Base-by-base conservation (phyloP, 1,140 invertebrate genomes). In the Acromyrmex charruanus region DNA sequence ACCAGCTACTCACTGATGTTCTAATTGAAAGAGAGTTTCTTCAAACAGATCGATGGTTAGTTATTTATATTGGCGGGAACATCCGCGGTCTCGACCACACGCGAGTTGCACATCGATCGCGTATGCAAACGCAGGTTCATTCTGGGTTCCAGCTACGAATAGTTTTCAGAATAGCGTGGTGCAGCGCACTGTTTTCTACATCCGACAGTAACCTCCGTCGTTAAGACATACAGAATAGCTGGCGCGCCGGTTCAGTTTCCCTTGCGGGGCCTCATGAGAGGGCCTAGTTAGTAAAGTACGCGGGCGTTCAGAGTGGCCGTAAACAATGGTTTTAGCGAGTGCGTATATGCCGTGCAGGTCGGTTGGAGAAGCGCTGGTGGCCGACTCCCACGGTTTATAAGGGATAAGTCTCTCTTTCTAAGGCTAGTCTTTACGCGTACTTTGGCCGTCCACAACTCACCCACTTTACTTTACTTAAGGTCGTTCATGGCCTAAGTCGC, bases 291-390 rank as follows among this genome's bases (percentile, higher is more conserved):
- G 93, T 88, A 89, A 94, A 92, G 91, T 92, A 91, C 88, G 89
- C 87, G 90, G 85, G 55, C 84, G 86, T 92, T 94, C 90, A 93
- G 91, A 85, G 86, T 71, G 58, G 89, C 86, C 94, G 93, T 94
- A 94, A 94, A 94, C 93, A 94, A 94, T 93, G 92, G 93, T 93
- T 91, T 94, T 93, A 94, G 93, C 92, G 91, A 90, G 91, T 93
- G 93, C 94, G 93, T 93, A 77, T 14, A 93, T 79, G 82, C 79
- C 35, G 39, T 69, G 61, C 39, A 12, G 9, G 85, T 84, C 91
- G 88, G 81, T 87, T 84, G 77, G 88, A 44, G 55, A 44, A 61
- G 69, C 69, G 58, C 55, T 90, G 82, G 53, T 77, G 80, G 72
- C 85, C 80, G 88, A 94, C 92, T 94, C 94, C 94, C 94, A 95